phyloP scores from a whole-genome alignment of 2,888 invertebrate species.

The Fragum sueziense region DNA sequence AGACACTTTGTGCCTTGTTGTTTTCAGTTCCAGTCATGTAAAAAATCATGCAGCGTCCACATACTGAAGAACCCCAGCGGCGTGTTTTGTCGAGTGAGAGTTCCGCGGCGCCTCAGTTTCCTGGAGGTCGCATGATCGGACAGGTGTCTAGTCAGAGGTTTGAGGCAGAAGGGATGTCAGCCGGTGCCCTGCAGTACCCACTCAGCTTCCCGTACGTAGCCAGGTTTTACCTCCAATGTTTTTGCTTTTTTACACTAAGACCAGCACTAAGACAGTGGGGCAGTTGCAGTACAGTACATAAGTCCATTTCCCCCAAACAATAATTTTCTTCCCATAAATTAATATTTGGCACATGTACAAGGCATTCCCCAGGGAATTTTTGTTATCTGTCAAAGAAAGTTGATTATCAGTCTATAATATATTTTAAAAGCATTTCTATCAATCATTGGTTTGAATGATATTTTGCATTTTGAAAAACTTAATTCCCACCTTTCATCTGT shows the following conservation, averaged over 20 bases:
- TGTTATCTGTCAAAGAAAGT: too few relatives aligned
- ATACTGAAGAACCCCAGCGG: constrained; percentile 40
- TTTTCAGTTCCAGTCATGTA: constrained; percentile 10
- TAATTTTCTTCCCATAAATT: background rate
- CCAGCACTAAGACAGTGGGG: background rate
- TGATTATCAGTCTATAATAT: too few relatives aligned
- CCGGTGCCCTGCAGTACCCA: constrained; percentile 54
- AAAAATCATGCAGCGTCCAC: constrained; percentile 49
- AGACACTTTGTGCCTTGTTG: background rate
- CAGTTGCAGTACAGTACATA: too few relatives aligned
- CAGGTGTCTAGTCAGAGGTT: constrained; percentile 48
- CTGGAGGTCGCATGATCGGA: constrained; percentile 48
- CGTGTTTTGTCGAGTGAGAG: constrained; percentile 45
- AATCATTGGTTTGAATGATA: too few relatives aligned
- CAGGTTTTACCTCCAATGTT: background rate
- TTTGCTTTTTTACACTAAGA: background rate
- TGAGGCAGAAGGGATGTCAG: constrained; percentile 53
- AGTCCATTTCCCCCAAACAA: too few relatives aligned
- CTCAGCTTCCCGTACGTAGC: constrained; percentile 58
- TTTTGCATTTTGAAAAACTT: too few relatives aligned
- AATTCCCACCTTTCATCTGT: too few relatives aligned
- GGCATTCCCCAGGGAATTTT: too few relatives aligned
- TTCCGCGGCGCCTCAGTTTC: constrained; percentile 19
- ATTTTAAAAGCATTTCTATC: too few relatives aligned
- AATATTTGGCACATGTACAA: background rate